Evolutionary conservation across 2,113 vertebrate species (phyloP).

Genomic region (Catharus bicknelli): DNA sequence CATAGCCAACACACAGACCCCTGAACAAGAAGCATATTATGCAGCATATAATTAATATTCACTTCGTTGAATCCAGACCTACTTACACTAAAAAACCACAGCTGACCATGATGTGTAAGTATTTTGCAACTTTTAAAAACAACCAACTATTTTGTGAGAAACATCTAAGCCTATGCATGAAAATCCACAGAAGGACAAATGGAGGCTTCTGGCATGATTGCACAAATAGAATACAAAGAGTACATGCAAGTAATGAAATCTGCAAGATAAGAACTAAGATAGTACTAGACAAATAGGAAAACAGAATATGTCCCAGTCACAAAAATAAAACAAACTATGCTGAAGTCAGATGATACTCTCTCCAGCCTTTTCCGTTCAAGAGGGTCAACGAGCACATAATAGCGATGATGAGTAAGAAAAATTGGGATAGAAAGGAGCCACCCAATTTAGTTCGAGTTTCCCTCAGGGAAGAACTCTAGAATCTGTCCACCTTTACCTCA

Average conservation of each 20-base stretch:
- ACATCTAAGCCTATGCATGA: not conserved
- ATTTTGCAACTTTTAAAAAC: not conserved
- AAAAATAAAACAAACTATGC: not conserved
- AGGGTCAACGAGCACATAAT: not conserved
- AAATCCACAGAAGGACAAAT: not conserved
- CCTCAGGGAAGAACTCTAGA: not conserved
- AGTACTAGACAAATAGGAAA: not conserved
- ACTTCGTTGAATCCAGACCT: not conserved
- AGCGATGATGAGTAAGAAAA: not conserved
- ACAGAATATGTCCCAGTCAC: not conserved
- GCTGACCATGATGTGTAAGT: not conserved
- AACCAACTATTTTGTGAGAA: not conserved
- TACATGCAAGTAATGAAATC: not conserved
- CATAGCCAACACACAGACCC: not conserved
- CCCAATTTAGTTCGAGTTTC: not conserved
- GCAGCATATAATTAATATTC: not conserved
- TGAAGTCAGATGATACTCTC: not conserved
- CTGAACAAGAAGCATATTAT: not conserved
- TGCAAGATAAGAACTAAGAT: not conserved
- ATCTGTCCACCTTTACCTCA: not conserved
- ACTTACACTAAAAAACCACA: not conserved
- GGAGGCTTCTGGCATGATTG: not conserved
- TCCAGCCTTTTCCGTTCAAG: not conserved
- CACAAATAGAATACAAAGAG: not conserved
- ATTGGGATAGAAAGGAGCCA: not conserved